A percentile compares a stretch with the other conserved stretches of the same genome.
Conservation (phyloP, 2,797 vertebrate genomes). For the Anisognathus igniventris region DNA sequence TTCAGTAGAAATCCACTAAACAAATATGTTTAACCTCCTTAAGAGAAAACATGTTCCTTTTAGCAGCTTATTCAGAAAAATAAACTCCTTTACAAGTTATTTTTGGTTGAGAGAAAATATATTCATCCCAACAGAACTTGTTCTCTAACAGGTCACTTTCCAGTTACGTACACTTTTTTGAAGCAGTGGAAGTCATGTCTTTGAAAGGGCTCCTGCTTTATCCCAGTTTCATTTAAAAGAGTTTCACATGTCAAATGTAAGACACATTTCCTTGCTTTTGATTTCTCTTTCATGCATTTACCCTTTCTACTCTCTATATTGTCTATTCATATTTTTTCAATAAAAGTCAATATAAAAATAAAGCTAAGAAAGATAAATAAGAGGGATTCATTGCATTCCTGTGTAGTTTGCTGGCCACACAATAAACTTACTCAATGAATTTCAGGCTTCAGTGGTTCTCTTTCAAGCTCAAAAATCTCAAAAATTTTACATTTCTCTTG, state of each 20-base stretch:
- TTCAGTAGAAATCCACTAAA: conserved; percentile 32
- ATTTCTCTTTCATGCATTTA: conserved; percentile 34
- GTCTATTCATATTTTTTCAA: conserved; percentile 1
- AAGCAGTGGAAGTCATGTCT: conserved; percentile 19
- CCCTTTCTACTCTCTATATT: conserved; percentile 6
- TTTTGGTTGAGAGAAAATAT: conserved; percentile 36
- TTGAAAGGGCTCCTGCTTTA: conserved; percentile 42
- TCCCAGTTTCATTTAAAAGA: conserved; percentile 24
- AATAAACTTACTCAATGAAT: neutral
- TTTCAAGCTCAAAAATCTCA: neutral
- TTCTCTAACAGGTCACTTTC: conserved; percentile 53
- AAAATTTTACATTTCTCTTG: neutral
- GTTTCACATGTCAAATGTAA: conserved; percentile 5
- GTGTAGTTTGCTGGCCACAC: neutral
- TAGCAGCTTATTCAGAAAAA: conserved; percentile 32
- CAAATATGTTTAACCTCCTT: conserved; percentile 52
- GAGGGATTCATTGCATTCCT: neutral
- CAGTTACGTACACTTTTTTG: conserved; percentile 18
- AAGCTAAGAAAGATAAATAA: conserved; percentile 2
- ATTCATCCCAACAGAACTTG: conserved; percentile 30
- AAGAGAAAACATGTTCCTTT: conserved; percentile 25
- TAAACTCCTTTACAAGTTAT: conserved; percentile 6
- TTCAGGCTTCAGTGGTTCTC: neutral
- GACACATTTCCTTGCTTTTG: neutral
- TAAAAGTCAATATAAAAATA: conserved; percentile 23